phyloP scores from a whole-genome alignment of 2,797 vertebrate genomes.

The Diglossa cyanea region DNA sequence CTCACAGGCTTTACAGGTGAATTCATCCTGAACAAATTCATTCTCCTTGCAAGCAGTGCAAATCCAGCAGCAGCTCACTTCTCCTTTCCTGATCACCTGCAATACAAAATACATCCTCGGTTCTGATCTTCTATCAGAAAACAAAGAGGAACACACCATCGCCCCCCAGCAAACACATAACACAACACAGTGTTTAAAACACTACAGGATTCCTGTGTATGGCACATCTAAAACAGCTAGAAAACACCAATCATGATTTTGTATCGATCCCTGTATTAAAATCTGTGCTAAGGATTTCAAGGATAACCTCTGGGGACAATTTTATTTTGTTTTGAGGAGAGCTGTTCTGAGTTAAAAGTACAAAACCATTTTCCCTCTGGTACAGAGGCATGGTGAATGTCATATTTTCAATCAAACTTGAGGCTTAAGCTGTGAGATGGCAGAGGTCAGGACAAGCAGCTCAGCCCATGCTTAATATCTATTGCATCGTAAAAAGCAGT shows the following conservation, averaged over 20 bases:
- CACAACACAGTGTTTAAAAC: neutral
- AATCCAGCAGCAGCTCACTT: slow-evolving; percentile 99
- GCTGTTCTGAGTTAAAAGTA: neutral
- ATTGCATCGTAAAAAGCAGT: neutral
- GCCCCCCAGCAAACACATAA: neutral
- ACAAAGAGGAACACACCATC: neutral
- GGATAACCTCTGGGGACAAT: neutral
- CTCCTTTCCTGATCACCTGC: slow-evolving; percentile 97
- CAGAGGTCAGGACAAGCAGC: neutral
- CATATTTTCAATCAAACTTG: neutral
- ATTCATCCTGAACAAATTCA: slow-evolving; percentile 94
- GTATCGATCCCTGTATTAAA: neutral
- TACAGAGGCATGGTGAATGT: neutral
- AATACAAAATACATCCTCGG: neutral
- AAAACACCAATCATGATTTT: neutral
- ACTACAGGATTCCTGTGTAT: neutral
- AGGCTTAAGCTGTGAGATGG: neutral
- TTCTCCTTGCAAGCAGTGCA: slow-evolving; percentile 99
- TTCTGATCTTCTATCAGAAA: neutral
- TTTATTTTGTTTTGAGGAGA: neutral
- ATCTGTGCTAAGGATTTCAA: neutral
- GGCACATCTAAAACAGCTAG: neutral
- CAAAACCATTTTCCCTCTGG: neutral
- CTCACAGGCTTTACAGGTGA: slow-evolving; percentile 97
- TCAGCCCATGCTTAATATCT: neutral